A percentile compares a stretch with the other conserved stretches of the same genome.
phyloP scores from a whole-genome alignment of 2,797 vertebrate species.

The Tenualosa thibaudeaui region DNA sequence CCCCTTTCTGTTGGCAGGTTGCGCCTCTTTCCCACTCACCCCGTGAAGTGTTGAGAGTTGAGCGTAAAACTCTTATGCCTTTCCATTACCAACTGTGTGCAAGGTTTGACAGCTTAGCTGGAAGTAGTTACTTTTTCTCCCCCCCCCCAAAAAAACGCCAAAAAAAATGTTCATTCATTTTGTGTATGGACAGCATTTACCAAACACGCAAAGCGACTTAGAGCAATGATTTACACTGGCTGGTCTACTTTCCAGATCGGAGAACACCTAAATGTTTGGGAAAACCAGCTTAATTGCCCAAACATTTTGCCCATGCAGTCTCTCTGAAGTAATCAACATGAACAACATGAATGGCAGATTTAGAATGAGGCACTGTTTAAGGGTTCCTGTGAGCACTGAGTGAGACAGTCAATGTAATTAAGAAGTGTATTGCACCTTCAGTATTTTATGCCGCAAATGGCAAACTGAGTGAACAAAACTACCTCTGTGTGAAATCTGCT shows the following conservation, averaged over 20 bases:
- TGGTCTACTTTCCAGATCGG: slow-evolving; percentile 42
- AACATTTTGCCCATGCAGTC: neutral
- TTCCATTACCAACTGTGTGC: slow-evolving; percentile 23
- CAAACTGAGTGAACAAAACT: neutral
- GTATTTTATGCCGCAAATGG: neutral
- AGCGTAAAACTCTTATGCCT: neutral
- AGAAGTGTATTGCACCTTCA: neutral
- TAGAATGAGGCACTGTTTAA: neutral
- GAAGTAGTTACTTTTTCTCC: slow-evolving; percentile 55
- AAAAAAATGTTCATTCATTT: slow-evolving; percentile 58
- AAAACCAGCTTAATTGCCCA: neutral
- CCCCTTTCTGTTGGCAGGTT: slow-evolving; percentile 62
- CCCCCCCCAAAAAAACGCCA: slow-evolving; percentile 42
- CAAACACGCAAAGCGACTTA: slow-evolving; percentile 39
- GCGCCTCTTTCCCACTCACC: slow-evolving; percentile 61
- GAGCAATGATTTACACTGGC: slow-evolving; percentile 59
- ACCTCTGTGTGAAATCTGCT: neutral
- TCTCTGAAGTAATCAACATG: neutral
- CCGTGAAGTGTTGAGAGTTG: slow-evolving; percentile 48
- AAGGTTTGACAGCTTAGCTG: slow-evolving; percentile 64
- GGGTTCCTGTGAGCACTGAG: neutral
- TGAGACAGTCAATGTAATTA: neutral
- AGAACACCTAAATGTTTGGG: slow-evolving; percentile 4
- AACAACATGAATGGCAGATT: neutral
- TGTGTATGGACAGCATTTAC: slow-evolving; percentile 57